Conservation (phyloP, 1,140 invertebrate species). For the Drosophila tropicalis region DNA sequence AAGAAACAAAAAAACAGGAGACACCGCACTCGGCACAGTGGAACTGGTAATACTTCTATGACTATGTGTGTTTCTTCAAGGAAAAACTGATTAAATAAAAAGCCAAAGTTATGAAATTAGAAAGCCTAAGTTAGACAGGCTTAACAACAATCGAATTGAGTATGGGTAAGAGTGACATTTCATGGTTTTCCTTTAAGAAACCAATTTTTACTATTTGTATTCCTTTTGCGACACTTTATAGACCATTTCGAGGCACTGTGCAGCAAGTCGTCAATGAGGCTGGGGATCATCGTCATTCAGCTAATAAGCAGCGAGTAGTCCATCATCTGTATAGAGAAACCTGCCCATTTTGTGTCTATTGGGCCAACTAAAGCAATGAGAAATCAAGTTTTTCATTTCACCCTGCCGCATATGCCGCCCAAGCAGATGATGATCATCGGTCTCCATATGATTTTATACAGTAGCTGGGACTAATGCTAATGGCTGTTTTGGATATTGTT, state of each 20-base stretch:
- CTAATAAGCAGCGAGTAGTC: slow-evolving; percentile 70
- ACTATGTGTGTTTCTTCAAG: not conserved
- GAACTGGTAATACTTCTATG: no score
- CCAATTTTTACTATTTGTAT: no score
- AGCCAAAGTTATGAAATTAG: no score
- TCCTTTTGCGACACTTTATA: no score
- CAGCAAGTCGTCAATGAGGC: slow-evolving; percentile 28
- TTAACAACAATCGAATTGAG: no score
- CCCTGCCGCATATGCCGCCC: slow-evolving; percentile 57
- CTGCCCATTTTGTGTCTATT: slow-evolving; percentile 47
- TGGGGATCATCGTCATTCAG: slow-evolving; percentile 39
- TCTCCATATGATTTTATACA: slow-evolving; percentile 69
- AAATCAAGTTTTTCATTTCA: slow-evolving; percentile 62
- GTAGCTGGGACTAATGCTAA: slow-evolving; percentile 73
- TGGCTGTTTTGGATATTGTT: slow-evolving; percentile 41
- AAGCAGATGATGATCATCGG: slow-evolving; percentile 58
- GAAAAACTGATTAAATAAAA: no score
- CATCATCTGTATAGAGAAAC: slow-evolving; percentile 58
- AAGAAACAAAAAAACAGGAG: not conserved
- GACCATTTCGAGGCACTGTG: slow-evolving; percentile 41
- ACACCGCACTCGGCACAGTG: slow-evolving; percentile 47
- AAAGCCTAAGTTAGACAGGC: no score
- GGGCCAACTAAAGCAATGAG: slow-evolving; percentile 67
- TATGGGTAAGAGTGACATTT: no score
- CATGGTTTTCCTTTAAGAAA: no score